Evolutionary conservation across 2,888 invertebrate species (phyloP).

Genomic region (Drosophila neotestacea): DNA sequence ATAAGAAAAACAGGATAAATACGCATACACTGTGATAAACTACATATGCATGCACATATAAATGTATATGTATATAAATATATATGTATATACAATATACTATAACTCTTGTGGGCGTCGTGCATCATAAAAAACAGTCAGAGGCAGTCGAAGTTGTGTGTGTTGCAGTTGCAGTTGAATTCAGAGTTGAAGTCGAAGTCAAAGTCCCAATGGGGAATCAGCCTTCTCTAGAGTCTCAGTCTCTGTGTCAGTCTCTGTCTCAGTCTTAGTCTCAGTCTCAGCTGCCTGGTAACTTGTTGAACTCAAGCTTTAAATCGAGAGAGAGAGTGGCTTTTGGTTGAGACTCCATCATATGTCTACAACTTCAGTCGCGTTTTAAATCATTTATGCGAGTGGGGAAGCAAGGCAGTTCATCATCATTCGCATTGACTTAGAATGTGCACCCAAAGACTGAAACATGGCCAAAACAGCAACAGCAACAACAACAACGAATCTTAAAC

Average conservation of each 20-base stretch:
- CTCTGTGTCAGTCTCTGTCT: constrained; percentile 3
- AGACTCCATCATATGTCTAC: constrained; percentile 44
- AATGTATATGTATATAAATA: not conserved
- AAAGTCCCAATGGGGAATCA: constrained; percentile 9
- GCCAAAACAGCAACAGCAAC: constrained; percentile 31
- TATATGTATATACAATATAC: constrained; percentile 28
- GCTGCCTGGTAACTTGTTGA: constrained; percentile 44
- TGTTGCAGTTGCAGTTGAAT: constrained; percentile 39
- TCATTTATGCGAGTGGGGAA: constrained; percentile 73
- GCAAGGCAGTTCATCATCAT: constrained; percentile 77
- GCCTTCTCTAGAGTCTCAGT: constrained; percentile 1
- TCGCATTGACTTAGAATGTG: constrained; percentile 80
- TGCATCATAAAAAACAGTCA: constrained; percentile 76
- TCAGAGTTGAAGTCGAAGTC: constrained; percentile 35
- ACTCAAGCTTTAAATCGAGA: constrained; percentile 40
- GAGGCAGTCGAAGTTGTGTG: constrained; percentile 46
- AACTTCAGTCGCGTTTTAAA: constrained; percentile 66
- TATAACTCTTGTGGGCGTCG: constrained; percentile 76
- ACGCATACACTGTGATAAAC: constrained; percentile 4
- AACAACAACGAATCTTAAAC: constrained; percentile 2
- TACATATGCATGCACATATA: constrained; percentile 10
- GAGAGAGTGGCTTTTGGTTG: constrained; percentile 31
- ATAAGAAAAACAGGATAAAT: not conserved
- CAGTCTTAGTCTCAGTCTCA: constrained; percentile 1
- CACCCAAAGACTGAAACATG: constrained; percentile 57